These are phyloP conservation scores for Oscheius sp. DNA, from an alignment of 2,888 invertebrate species.

Conservation along the genomic window DNA sequence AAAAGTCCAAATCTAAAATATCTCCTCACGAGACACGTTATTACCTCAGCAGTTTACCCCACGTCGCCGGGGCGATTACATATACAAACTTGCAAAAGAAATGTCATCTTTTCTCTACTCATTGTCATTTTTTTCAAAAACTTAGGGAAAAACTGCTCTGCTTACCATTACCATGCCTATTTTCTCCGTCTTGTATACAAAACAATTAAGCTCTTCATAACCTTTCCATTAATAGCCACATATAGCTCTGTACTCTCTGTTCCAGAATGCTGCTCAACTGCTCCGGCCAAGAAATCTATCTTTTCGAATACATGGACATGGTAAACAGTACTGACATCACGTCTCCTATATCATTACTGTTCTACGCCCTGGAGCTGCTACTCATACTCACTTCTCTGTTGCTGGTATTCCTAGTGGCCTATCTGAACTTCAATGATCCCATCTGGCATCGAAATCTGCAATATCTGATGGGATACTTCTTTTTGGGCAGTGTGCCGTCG, in stretches of 20 bases:
- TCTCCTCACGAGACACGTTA: too few relatives aligned
- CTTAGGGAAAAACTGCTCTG: too few relatives aligned
- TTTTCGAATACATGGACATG: conserved; percentile 20
- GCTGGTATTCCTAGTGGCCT: neutral
- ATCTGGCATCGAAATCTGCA: conserved; percentile 21
- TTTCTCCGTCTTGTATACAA: neutral
- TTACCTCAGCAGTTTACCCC: too few relatives aligned
- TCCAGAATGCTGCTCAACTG: conserved; percentile 2
- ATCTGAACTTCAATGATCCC: neutral
- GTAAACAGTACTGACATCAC: neutral
- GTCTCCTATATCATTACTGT: neutral
- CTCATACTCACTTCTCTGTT: neutral
- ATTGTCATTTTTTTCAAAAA: too few relatives aligned
- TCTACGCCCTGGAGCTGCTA: conserved; percentile 8
- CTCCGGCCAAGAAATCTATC: neutral
- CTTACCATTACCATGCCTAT: neutral
- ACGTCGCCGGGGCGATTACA: too few relatives aligned
- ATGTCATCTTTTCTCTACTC: too few relatives aligned
- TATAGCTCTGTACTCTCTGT: too few relatives aligned
- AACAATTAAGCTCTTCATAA: neutral
- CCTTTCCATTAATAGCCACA: too few relatives aligned
- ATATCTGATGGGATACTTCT: conserved; percentile 6
- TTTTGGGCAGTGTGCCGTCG: conserved; percentile 5
- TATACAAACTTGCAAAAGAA: too few relatives aligned
- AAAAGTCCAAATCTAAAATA: too few relatives aligned